A percentile compares a stretch with the other conserved stretches of the same genome.
Conservation (phyloP, 2,888 invertebrate species). For the Pandemis heparana region DNA sequence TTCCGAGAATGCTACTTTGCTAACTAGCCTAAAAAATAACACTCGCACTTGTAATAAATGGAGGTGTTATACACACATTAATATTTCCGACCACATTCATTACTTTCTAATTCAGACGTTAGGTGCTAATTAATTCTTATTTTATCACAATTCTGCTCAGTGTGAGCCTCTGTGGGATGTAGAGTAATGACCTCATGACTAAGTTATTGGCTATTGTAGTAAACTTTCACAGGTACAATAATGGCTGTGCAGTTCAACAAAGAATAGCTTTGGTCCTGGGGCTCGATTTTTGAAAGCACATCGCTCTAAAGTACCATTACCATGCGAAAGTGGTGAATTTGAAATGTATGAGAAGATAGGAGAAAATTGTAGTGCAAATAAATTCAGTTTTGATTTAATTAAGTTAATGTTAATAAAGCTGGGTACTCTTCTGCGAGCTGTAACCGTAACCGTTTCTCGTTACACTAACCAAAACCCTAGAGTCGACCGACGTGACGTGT, state of each 20-base stretch:
- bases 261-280: too few relatives aligned
- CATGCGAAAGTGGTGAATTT: too few relatives aligned
- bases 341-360: too few relatives aligned
- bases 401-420: too few relatives aligned
- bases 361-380: too few relatives aligned
- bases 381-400: too few relatives aligned
- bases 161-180: slow-evolving; percentile 28
- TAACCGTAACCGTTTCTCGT: too few relatives aligned
- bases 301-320: too few relatives aligned
- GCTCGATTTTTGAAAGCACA: too few relatives aligned
- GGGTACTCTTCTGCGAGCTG: too few relatives aligned
- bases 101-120: slow-evolving; percentile 28
- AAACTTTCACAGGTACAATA: background rate
- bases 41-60: slow-evolving; percentile 4
- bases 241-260: background rate
- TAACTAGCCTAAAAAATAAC: background rate
- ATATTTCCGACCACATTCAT: slow-evolving; percentile 20
- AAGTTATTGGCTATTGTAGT: slow-evolving; percentile 22
- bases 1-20: background rate
- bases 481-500: too few relatives aligned
- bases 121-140: slow-evolving; percentile 27
- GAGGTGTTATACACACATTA: slow-evolving; percentile 22
- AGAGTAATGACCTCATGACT: slow-evolving; percentile 26
- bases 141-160: slow-evolving; percentile 1
- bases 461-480: too few relatives aligned